These are phyloP conservation scores for Noturus placidus DNA, from an alignment of 2,113 vertebrate species.

Conservation along the genomic window DNA sequence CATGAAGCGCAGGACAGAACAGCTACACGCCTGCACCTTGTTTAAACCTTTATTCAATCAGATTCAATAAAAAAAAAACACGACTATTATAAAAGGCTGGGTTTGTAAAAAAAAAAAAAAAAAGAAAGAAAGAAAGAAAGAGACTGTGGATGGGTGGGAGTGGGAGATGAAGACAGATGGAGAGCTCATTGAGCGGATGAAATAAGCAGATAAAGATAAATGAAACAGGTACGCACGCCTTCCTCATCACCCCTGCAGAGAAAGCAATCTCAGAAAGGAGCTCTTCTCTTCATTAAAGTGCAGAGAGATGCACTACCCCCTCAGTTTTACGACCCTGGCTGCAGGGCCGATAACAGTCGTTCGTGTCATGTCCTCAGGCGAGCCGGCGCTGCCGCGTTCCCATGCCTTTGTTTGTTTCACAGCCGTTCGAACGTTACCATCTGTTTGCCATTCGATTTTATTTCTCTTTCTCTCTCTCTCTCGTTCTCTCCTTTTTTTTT, in stretches of 20 bases:
- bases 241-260: slow-evolving; percentile 27
- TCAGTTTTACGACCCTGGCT: slow-evolving; percentile 39
- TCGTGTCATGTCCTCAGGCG: slow-evolving; percentile 11
- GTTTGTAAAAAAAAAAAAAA: not conserved
- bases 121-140: no score
- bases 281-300: slow-evolving; percentile 33
- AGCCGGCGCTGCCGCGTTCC: slow-evolving; percentile 76
- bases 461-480: slow-evolving; percentile 48
- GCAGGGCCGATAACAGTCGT: slow-evolving; percentile 50
- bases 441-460: slow-evolving; percentile 67
- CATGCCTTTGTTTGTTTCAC: slow-evolving; percentile 81
- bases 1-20: slow-evolving; percentile 1
- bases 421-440: slow-evolving; percentile 80
- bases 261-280: slow-evolving; percentile 29
- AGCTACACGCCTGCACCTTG: not conserved
- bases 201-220: slow-evolving; percentile 45
- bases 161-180: slow-evolving; percentile 28
- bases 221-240: slow-evolving; percentile 39
- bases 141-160: not conserved
- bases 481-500: slow-evolving; percentile 43
- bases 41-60: slow-evolving; percentile 6
- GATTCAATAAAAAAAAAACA: slow-evolving; percentile 11
- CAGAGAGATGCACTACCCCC: slow-evolving; percentile 37
- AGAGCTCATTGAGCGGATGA: slow-evolving; percentile 25
- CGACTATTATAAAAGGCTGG: not conserved